Conservation (phyloP, 2,888 invertebrate species). For the Empis livida region DNA sequence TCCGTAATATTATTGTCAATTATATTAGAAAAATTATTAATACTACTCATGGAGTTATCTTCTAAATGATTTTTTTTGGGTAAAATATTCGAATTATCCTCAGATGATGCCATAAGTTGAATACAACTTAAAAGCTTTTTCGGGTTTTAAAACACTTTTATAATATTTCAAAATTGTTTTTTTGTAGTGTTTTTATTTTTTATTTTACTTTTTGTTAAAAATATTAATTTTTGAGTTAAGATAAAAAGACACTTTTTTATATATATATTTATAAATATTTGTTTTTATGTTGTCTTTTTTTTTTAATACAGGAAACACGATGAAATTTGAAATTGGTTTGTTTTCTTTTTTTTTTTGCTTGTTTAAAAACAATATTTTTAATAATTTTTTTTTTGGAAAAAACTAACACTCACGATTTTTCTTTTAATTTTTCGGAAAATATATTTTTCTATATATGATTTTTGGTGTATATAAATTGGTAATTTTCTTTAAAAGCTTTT, state of each 20-base stretch:
- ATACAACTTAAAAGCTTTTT: constrained; percentile 7
- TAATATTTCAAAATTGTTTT: background rate
- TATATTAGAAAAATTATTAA: constrained; percentile 12
- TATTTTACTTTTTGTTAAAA: background rate
- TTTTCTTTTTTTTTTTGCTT: background rate
- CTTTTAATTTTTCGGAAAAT: background rate
- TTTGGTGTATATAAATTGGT: constrained; percentile 4
- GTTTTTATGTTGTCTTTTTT: background rate
- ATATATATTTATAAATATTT: no score
- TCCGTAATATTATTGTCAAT: constrained; percentile 8
- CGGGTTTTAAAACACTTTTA: background rate
- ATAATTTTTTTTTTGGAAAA: background rate
- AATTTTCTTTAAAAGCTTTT: background rate
- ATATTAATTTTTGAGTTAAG: background rate
- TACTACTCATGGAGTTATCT: background rate
- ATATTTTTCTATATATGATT: background rate
- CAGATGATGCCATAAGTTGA: constrained; percentile 23
- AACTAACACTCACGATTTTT: background rate
- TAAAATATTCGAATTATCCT: constrained; percentile 16
- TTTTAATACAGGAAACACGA: background rate
- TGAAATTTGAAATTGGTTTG: background rate
- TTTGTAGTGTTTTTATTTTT: background rate
- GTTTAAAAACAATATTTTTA: background rate
- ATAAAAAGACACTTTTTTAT: background rate
- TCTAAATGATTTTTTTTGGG: constrained; percentile 1